A percentile compares a stretch with the other conserved stretches of the same genome.
These are phyloP conservation scores for Acipenser oxyrinchus DNA, from an alignment of 2,797 vertebrate genomes.

Conservation along the genomic window DNA sequence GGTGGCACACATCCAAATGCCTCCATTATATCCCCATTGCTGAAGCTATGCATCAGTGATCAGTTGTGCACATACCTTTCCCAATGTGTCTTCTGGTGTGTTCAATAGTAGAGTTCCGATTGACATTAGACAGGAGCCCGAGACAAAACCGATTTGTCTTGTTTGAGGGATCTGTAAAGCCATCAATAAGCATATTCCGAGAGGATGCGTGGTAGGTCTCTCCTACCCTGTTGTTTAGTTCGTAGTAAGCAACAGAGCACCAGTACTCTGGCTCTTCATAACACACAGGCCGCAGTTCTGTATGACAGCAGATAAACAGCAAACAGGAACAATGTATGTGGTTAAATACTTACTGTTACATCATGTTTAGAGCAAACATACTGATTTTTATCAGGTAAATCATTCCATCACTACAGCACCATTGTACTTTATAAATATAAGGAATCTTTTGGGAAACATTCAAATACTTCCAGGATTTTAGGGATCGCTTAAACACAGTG, in stretches of 20 bases:
- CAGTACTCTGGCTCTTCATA: slow-evolving; percentile 93
- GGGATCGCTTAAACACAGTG: too few species aligned
- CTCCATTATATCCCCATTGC: not conserved
- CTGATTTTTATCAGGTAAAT: too few species aligned
- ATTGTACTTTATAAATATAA: too few species aligned
- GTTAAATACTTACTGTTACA: too few species aligned
- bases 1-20: too few species aligned
- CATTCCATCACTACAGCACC: too few species aligned
- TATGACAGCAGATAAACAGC: slow-evolving; percentile 1
- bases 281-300: slow-evolving; percentile 87
- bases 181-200: slow-evolving; percentile 85
- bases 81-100: slow-evolving; percentile 94
- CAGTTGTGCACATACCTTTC: slow-evolving; percentile 69
- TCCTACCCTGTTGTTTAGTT: slow-evolving; percentile 91
- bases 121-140: slow-evolving; percentile 91
- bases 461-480: too few species aligned
- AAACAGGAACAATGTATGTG: not conserved
- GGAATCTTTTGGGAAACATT: too few species aligned
- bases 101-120: slow-evolving; percentile 95
- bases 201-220: slow-evolving; percentile 92
- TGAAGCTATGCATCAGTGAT: not conserved
- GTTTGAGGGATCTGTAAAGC: slow-evolving; percentile 94
- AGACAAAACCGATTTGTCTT: slow-evolving; percentile 96
- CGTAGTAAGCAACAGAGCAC: slow-evolving; percentile 96
- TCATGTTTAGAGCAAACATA: too few species aligned